A percentile compares a stretch with the other conserved stretches of the same genome.
Conservation (phyloP, 1,140 invertebrate species). For the Orchestia grillus region DNA sequence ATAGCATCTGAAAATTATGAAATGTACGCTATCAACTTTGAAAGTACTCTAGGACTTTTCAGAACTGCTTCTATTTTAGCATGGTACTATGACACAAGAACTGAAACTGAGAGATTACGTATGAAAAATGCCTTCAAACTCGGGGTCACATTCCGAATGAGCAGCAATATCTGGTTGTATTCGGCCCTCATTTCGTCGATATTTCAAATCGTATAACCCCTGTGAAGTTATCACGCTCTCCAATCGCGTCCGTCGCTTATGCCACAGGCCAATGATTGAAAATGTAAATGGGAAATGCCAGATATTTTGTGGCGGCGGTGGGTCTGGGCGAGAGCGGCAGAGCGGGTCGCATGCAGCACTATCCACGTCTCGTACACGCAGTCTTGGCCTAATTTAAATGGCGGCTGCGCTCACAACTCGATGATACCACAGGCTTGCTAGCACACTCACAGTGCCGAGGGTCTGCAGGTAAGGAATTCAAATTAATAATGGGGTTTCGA, state of each 20-base stretch:
- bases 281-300: neutral
- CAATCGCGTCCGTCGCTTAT: neutral
- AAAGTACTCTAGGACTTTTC: neutral
- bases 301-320: neutral
- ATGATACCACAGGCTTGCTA: neutral
- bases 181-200: neutral
- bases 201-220: neutral
- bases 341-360: neutral
- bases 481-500: too few relatives aligned
- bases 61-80: neutral
- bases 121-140: neutral
- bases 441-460: neutral
- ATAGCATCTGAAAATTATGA: neutral
- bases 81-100: neutral
- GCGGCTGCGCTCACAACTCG: too few relatives aligned
- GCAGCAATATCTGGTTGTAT: neutral
- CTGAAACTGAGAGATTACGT: neutral
- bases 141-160: neutral
- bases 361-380: too few relatives aligned
- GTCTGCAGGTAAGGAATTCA: too few relatives aligned
- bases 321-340: neutral
- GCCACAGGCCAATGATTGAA: neutral
- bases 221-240: neutral
- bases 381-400: neutral
- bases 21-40: neutral